These are phyloP conservation scores for Chinchilla lanigera DNA, from an alignment of 2,113 vertebrate species.

Conservation along the genomic window DNA sequence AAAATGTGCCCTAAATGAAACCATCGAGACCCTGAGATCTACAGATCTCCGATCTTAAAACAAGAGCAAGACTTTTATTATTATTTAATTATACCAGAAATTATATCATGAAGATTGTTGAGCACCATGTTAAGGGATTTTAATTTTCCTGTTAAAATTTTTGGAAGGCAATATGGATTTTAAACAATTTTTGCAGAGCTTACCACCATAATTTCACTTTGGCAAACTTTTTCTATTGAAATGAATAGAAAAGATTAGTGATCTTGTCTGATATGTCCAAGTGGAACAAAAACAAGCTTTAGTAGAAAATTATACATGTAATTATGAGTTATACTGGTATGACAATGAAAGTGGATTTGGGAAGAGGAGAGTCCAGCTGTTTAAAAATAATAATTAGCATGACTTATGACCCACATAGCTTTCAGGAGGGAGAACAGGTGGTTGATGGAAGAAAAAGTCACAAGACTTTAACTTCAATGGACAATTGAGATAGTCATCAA, in stretches of 20 bases:
- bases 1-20: not conserved
- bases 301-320: not conserved
- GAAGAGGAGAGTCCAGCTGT: not conserved
- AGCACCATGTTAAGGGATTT: not conserved
- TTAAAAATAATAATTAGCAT: not conserved
- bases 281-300: not conserved
- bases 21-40: not conserved
- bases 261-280: not conserved
- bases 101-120: not conserved
- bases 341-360: not conserved
- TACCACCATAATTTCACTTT: not conserved
- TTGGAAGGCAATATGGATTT: not conserved
- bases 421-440: not conserved
- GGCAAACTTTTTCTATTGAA: not conserved
- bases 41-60: not conserved
- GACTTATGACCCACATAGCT: not conserved
- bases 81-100: not conserved
- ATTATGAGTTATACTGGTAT: not conserved
- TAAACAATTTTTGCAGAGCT: not conserved
- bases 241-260: not conserved
- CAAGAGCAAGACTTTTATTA: not conserved
- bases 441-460: not conserved
- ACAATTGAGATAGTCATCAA: not conserved
- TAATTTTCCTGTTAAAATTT: not conserved
- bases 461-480: not conserved